Base-by-base conservation (phyloP, 2,113 vertebrate genomes). In the Clarias macrocephalus region DNA sequence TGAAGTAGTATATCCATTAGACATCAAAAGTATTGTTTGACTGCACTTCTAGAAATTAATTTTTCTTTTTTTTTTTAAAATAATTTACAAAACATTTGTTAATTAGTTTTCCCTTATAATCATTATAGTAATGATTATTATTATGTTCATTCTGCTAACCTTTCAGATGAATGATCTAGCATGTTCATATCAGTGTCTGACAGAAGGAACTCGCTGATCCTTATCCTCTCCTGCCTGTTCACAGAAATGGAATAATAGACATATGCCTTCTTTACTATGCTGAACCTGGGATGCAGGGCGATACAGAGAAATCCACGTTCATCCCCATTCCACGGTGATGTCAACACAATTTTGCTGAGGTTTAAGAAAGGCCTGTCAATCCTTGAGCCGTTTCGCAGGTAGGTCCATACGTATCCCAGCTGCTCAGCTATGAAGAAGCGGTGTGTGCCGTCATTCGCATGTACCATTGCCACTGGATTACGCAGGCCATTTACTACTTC, bases 391-490 rank as follows among this genome's bases (percentile, higher is more conserved):
- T 95, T 95, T 30, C 94, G 90, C 83, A 96, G 90, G 87, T 96
- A 96, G 16, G 93, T 93, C 96, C 96, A 96, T 30, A 96, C 93
- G 5, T 94, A 95, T 63, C 96, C 96, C 85, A 96, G 91, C 92
- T 96, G 96, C 92, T 96, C 96, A 0, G 96, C 96, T 76, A 96
- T 93, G 23, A 96, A 96, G 91, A 95, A 95, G 4, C 96, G 95
- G 60, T 96, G 95, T 13, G 93, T 95, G 19, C 96, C 95, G 23
- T 96, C 96, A 25, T 94, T 88, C 2, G 96, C 96, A 23, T 96
- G 95, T 19, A 95, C 93, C 96, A 96, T 96, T 15, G 95, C 95
- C 83, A 96, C 95, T 0, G 96, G 96, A 92, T 96, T 96, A 0
- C 95, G 94, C 5, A 96, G 94, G 0, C 95, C 95, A 0, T 96